Base-by-base conservation (phyloP, 2,888 invertebrate genomes). In the Rhyacophila evoluta region DNA sequence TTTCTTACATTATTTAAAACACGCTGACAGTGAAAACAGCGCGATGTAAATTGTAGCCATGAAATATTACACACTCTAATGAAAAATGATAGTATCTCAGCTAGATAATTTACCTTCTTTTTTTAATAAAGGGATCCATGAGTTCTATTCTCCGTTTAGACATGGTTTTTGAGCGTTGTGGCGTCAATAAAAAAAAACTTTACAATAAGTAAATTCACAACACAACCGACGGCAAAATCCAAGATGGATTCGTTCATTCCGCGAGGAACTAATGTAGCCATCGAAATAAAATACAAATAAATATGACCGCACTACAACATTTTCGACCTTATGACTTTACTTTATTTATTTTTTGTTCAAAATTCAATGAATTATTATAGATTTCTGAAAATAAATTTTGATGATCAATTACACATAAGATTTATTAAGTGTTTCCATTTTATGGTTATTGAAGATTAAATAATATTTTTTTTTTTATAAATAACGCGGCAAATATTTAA, bases 51-150 rank as follows among this genome's bases (percentile, higher is more conserved):
- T 55, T 55, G n/a, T 29, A 29, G 69, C 4, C n/a, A 15, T 28
- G 29, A 69, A 29, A 29, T 33, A 33, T 5, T 5, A 11, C 28
- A 1, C n/a, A 15, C 10, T 12, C 11, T 4, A n/a, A n/a, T 4
- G 69, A 6, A 28, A 29, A 29, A 15, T 29, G 28, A 33, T n/a
- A 69, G 37, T 11, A 55, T 25, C 3, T 3, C 81, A 79, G 19
- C 1, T 1, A 33, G 10, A 28, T 15, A 33, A 8, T 33, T 12
- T 87, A 95, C 95, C 93, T 91, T 89, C 93, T 93, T 87, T 93
- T 92, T 87, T 93, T 94, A 79, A 95, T 90, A 86, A 95, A 95
- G 2, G 96, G 95, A 85, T 96, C 96, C 85, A 94, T 91, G 82
- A 96, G 94, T 91, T 96, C 96, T 85, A 96, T 95, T 76, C 76